Evolutionary conservation across 2,888 invertebrate genomes (phyloP), one percentile per base, ranked within the genome.

Genomic region (Cremastinae sp.): DNA sequence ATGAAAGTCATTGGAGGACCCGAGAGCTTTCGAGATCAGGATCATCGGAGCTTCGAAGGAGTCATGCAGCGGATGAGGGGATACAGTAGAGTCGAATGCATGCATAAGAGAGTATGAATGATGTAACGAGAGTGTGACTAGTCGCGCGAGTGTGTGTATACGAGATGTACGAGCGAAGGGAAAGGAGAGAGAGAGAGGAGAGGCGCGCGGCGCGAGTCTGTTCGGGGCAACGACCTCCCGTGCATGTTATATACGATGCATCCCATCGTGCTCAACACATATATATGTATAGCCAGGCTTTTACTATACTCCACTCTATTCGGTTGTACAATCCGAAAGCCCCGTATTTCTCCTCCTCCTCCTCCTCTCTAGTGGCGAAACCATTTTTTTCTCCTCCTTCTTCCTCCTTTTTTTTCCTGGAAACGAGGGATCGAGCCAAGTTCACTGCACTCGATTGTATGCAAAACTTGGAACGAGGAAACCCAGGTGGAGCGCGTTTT

Each of bases 221-320:
- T 28, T 79, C 77, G 81, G 88, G 88, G 74, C 88, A 83, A 87
- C 86, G 88, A 89, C 88, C 88, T 85, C 62, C 34, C 70, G 43
- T 51, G 58, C 28, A 68, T 59, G 68, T 47, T 47, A n/a, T 51
- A 51, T 75, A 78, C 78, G 80, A 70, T 73, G 77, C 68, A 64
- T 38, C 70, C 36, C 54, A 54, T 58, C 38, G 56, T 54, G 45
- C 34, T 10, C 28, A 28, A 22, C 47, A 47, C 28, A 12, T n/a
- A n/a, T n/a, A n/a, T n/a, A n/a, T n/a, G n/a, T n/a, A n/a, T n/a
- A n/a, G n/a, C n/a, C 34, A 62, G 20, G 38, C 41, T 18, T 18
- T 38, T 59, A 54, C 34, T 38, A 20, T 28, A 49, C 68, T 58
- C 28, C 45, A 14, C 51, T 69, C 69, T 59, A 59, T 69, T 38